Conservation (phyloP, 2,888 invertebrate genomes). For the Thecophora atra region DNA sequence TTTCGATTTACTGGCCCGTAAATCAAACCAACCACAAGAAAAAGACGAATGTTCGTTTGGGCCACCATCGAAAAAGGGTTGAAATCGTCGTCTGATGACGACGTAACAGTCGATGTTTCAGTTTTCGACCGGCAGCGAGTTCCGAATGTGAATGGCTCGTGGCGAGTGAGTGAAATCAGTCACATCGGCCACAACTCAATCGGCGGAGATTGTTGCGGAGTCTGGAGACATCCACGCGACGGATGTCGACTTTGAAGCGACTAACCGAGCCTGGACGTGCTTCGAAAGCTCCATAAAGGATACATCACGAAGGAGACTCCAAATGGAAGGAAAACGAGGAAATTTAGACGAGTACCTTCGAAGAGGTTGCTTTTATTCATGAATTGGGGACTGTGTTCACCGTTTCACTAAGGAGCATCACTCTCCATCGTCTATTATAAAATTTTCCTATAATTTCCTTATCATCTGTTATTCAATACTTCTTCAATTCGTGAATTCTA, state of each 20-base stretch:
- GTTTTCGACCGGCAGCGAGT: neutral
- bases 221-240: conserved; percentile 3
- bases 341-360: conserved; percentile 22
- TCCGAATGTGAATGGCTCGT: neutral
- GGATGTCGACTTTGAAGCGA: conserved; percentile 12
- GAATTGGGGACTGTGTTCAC: too few species aligned
- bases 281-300: neutral
- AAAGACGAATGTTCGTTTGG: conserved; percentile 21
- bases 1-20: conserved; percentile 25
- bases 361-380: neutral
- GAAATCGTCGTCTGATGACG: neutral
- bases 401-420: neutral
- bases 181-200: conserved; percentile 49
- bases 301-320: neutral
- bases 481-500: conserved; percentile 56
- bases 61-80: conserved; percentile 25
- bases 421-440: neutral
- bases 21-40: conserved; percentile 34
- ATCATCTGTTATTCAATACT: conserved; percentile 45
- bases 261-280: neutral
- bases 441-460: neutral
- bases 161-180: conserved; percentile 42
- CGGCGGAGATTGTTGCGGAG: conserved; percentile 36
- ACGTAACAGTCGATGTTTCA: neutral
- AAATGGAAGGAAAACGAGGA: conserved; percentile 34